Conservation (phyloP, 2,797 vertebrate genomes). For the Enteromius anoplus region DNA sequence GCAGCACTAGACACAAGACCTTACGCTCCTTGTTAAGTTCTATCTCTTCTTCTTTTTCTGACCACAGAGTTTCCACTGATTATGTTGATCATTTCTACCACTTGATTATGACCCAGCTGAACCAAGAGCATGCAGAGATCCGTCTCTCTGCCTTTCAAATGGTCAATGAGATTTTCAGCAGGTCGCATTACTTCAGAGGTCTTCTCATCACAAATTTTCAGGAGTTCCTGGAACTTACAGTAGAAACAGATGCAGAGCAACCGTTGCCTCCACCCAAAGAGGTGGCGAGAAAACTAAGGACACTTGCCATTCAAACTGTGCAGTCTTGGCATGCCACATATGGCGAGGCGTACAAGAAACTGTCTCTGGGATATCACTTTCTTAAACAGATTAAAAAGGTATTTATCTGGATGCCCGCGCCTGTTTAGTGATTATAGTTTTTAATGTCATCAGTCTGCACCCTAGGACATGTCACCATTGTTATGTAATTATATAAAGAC, state of each 20-base stretch:
- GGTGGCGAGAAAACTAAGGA: conserved; percentile 83
- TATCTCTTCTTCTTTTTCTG: background rate
- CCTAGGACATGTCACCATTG: background rate
- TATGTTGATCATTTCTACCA: conserved; percentile 83
- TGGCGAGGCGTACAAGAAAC: conserved; percentile 89
- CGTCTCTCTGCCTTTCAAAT: conserved; percentile 90
- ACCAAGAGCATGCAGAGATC: conserved; percentile 86
- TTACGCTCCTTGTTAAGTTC: background rate
- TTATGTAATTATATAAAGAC: conserved; percentile 9
- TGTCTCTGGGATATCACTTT: conserved; percentile 90
- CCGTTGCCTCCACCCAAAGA: conserved; percentile 90
- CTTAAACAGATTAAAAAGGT: conserved; percentile 93
- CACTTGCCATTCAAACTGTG: conserved; percentile 79
- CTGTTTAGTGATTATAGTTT: background rate
- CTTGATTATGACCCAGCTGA: conserved; percentile 85
- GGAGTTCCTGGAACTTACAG: conserved; percentile 89
- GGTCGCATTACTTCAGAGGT: conserved; percentile 88
- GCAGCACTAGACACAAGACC: background rate
- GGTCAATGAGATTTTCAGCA: conserved; percentile 81
- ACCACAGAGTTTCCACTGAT: conserved; percentile 82
- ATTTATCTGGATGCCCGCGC: conserved; percentile 17
- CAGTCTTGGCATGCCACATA: conserved; percentile 85
- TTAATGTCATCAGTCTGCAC: background rate
- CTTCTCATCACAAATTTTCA: conserved; percentile 88
- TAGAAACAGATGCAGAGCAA: conserved; percentile 84